phyloP scores from a whole-genome alignment of 2,797 vertebrate species.

The Euphonia xanthogaster region DNA sequence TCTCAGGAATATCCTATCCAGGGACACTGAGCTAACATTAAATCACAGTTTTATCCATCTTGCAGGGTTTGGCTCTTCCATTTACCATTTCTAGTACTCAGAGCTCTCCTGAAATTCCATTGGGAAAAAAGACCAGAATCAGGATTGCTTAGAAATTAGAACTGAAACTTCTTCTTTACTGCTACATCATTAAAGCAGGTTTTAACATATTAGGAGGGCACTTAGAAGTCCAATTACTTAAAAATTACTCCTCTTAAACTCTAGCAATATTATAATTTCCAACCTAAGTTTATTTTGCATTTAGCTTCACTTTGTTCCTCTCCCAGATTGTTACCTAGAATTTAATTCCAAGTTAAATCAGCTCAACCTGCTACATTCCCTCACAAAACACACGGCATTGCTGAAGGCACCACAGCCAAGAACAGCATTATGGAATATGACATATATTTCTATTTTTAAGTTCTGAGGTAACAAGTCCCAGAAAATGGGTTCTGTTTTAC shows the following conservation, averaged over 20 bases:
- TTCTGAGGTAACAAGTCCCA: neutral
- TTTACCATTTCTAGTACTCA: neutral
- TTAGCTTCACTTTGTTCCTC: neutral
- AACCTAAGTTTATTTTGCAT: neutral
- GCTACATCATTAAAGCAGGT: neutral
- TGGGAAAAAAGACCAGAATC: neutral
- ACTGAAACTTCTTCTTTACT: neutral
- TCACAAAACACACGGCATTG: neutral
- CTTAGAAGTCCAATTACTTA: neutral
- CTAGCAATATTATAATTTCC: neutral
- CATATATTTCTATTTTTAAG: neutral
- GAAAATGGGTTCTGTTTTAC: neutral
- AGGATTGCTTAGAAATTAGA: neutral
- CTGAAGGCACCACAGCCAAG: neutral
- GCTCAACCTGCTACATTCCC: neutral
- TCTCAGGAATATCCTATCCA: neutral
- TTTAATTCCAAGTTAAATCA: neutral
- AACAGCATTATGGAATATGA: neutral
- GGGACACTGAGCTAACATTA: neutral
- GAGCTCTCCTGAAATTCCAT: neutral
- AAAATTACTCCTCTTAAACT: neutral
- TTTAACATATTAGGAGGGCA: neutral
- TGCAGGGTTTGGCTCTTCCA: neutral
- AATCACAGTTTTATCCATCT: neutral
- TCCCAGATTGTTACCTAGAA: neutral